A percentile compares a stretch with the other conserved stretches of the same genome.
Evolutionary conservation across 2,113 vertebrate genomes (phyloP).

Genomic region (Bos taurus): ARS-UCD2.0 NC_037357.1:30939501-30940000

Average conservation of each 20-base stretch:
- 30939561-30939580: background rate
- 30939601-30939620: conserved; percentile 10
- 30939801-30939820: background rate
- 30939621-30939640: background rate
- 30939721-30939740: background rate
- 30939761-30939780: background rate
- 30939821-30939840: background rate
- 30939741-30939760: background rate
- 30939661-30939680: background rate
- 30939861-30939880: background rate
- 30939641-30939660: background rate
- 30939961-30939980: background rate
- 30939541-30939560: conserved; percentile 45
- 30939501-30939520: background rate
- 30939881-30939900: background rate
- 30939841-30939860: background rate
- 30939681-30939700: background rate
- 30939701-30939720: background rate
- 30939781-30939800: background rate
- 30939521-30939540: conserved; percentile 8
- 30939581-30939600: conserved; percentile 49
- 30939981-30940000: background rate
- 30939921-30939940: background rate
- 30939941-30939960: background rate
- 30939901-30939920: background rate